Conservation (phyloP, 2,888 invertebrate genomes). For the Drosophila suboccidentalis region DNA sequence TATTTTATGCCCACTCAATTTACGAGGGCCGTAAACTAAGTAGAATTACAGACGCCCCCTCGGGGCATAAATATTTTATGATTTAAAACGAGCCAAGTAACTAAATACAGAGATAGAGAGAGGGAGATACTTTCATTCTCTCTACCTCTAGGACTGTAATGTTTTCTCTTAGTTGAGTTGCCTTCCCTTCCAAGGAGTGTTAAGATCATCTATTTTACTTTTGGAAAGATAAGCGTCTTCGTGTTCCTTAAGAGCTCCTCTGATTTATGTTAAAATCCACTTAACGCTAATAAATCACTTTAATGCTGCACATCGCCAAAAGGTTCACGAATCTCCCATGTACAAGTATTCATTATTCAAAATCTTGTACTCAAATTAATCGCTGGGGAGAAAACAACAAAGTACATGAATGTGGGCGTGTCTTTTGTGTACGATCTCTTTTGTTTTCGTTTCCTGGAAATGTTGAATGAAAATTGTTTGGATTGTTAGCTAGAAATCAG, state of each 20-base stretch:
- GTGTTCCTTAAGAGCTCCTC: constrained; percentile 49
- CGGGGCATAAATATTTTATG: constrained; percentile 67
- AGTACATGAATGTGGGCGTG: neutral
- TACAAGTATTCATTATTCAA: constrained; percentile 24
- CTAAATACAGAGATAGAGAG: constrained; percentile 18
- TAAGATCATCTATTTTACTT: constrained; percentile 59
- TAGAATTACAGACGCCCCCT: constrained; percentile 56
- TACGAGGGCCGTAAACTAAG: constrained; percentile 65
- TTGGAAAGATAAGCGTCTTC: constrained; percentile 40
- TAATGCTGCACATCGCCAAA: constrained; percentile 41
- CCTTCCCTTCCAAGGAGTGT: constrained; percentile 7
- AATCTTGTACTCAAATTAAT: constrained; percentile 29
- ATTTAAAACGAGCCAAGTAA: constrained; percentile 56
- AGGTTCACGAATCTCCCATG: constrained; percentile 17
- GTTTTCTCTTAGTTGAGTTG: constrained; percentile 14
- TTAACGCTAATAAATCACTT: constrained; percentile 63
- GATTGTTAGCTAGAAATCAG: neutral
- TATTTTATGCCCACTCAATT: constrained; percentile 69
- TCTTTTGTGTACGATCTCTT: neutral
- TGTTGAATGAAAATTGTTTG: too few relatives aligned
- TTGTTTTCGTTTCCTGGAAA: neutral
- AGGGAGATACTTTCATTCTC: neutral
- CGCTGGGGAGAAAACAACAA: constrained; percentile 10
- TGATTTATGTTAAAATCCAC: constrained; percentile 72
- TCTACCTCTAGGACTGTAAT: constrained; percentile 4